Base-by-base conservation (phyloP, 2,113 vertebrate species). In the Argyrosomus japonicus region DNA sequence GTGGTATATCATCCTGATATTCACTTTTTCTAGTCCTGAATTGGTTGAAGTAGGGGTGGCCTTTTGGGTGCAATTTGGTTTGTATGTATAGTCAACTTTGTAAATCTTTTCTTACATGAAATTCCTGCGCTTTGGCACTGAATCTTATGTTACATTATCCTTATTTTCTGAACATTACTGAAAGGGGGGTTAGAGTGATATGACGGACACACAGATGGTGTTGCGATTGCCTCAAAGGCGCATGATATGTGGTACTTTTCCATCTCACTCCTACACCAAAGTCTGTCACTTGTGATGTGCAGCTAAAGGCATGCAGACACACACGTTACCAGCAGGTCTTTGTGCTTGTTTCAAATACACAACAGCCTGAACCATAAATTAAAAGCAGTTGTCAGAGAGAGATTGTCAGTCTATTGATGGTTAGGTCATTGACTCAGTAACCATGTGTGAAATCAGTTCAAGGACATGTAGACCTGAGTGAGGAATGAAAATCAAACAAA, bases 261-360 rank as follows among this genome's bases (percentile, higher is more conserved):
- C 87, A 90, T 84, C 82, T 70, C 87, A 89, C 89, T 87, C 92
- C 89, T 62, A 93, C 90, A 89, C 89, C 64, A 73, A 87, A 92
- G 89, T 86, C 88, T 93, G 88, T 86, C 83, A 87, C 81, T 79
- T 87, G 80, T 68, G 68, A 79, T 70, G 62, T 79, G 68, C 19
- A 36, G 64, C 68, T 78, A 62, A 77, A 71, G 71, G 77, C 48
- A 75, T 57, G 47, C 40, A 58, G 2, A 21, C 29, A 36, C 29
- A 43, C 48, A 57, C 29, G n/a, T 68, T 65, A 61, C 67, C 82
- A 76, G 75, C 86, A 84, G 70, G 69, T 69, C 53, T 43, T 62
- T 56, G 47, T 61, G 71, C 68, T 67, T 74, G 57, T 57, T 78
- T 76, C 67, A 86, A 68, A 73, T 15, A 83, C 77, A 84, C 74